Evolutionary conservation across 2,888 invertebrate genomes (phyloP), one percentile per base, ranked within the genome.

Genomic region (Panzeria rudis): DNA sequence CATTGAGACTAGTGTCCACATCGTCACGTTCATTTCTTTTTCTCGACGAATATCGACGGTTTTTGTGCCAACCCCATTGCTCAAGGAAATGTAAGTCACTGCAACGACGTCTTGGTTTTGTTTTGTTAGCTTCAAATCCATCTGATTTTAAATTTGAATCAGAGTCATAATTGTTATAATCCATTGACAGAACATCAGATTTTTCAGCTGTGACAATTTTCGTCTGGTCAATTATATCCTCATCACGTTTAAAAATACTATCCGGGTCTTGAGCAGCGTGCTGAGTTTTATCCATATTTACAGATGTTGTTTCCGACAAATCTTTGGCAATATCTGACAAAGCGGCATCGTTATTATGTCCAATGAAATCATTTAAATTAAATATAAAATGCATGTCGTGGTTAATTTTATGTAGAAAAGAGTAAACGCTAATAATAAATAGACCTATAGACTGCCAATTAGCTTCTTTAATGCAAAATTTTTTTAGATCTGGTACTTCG

Each of bases 31-130:
- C 91, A 64, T 86, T 87, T 77, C 90, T 91, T 76, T 90, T 91
- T 5, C 90, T 87, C 17, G 90, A 89, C 1, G 89, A 87, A 85
- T 89, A 89, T 3, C 90, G 86, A 1, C 91, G 88, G 78, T 89
- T 91, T 85, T 91, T 91, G 88, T 96, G 96, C 96, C 96, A 96
- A 69, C 96, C 95, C 96, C 96, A 96, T 87, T 95, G 95, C 88
- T 96, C 95, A 25, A 97, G 91, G 87, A 95, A 95, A 66, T 95
- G 95, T 15, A 96, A 92, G 38, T 95, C 95, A 91, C 96, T 96
- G 50, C 96, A 94, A 84, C 96, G 93, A n/a, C 96, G 93, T 87
- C 96, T 94, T 7, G 92, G 91, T 72, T 91, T 92, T 0, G 90
- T 88, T 87, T 92, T 88, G 25, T 25, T 80, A 8, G 32, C 92